Evolutionary conservation across 2,797 vertebrate species (phyloP).

Genomic region (Brachymystax lenok): DNA sequence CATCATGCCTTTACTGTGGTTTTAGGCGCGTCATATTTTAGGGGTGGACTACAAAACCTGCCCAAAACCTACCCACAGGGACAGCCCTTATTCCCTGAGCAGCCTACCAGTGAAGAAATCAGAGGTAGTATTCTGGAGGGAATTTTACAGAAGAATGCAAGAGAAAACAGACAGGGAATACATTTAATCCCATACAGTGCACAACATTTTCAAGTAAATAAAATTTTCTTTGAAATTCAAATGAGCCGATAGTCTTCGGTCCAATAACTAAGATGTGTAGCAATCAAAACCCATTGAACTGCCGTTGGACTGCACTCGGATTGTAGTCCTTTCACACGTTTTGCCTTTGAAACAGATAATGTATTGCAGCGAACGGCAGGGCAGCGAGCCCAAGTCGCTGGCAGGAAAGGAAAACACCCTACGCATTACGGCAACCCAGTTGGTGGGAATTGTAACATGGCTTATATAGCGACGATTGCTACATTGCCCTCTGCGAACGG

Average conservation of each 20-base stretch:
- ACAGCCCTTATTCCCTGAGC: slow-evolving; percentile 54
- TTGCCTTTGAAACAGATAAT: slow-evolving; percentile 29
- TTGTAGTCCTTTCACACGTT: slow-evolving; percentile 30
- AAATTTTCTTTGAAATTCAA: slow-evolving; percentile 73
- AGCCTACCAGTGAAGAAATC: slow-evolving; percentile 30
- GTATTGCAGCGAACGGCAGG: no score
- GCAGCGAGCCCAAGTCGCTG: no score
- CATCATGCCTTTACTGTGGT: slow-evolving; percentile 26
- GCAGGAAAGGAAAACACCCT: no score
- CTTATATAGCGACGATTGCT: no score
- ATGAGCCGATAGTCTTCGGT: slow-evolving; percentile 60
- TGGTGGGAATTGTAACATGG: no score
- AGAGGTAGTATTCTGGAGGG: slow-evolving; percentile 44
- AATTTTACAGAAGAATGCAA: slow-evolving; percentile 52
- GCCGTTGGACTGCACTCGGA: slow-evolving; percentile 36
- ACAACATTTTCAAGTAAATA: slow-evolving; percentile 58
- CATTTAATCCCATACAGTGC: slow-evolving; percentile 38
- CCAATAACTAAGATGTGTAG: slow-evolving; percentile 24
- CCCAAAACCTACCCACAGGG: slow-evolving; percentile 31
- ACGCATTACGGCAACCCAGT: no score
- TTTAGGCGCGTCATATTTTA: slow-evolving; percentile 24
- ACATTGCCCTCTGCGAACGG: no score
- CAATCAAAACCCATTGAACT: slow-evolving; percentile 33
- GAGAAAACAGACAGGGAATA: slow-evolving; percentile 48
- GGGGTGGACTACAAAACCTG: neutral